Evolutionary conservation across 2,888 invertebrate genomes (phyloP).

Genomic region (Molorchus minor): DNA sequence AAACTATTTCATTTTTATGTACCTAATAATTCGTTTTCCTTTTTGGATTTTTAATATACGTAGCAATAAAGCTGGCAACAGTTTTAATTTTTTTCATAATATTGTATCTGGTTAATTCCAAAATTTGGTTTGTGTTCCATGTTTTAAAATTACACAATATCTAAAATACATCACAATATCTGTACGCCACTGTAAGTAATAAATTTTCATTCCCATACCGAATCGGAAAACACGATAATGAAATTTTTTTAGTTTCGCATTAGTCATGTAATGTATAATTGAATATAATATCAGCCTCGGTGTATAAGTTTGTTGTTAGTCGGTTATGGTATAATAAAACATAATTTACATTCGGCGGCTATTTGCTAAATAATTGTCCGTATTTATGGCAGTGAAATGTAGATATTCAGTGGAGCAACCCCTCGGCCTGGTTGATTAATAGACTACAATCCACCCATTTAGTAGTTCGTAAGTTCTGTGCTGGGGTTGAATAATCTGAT

Average conservation of each 20-base stretch:
- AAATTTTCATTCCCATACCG: too few species aligned
- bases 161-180: too few species aligned
- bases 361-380: slow-evolving; percentile 50
- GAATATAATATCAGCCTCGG: slow-evolving; percentile 34
- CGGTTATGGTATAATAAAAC: slow-evolving; percentile 47
- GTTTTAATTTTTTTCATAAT: too few species aligned
- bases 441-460: slow-evolving; percentile 58
- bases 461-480: slow-evolving; percentile 57
- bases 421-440: slow-evolving; percentile 55
- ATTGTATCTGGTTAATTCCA: too few species aligned
- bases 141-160: too few species aligned
- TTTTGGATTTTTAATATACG: too few species aligned
- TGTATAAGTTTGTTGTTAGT: slow-evolving; percentile 47
- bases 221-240: slow-evolving; percentile 9
- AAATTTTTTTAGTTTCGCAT: not conserved
- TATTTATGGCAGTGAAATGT: slow-evolving; percentile 54
- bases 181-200: too few species aligned
- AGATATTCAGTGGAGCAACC: slow-evolving; percentile 48
- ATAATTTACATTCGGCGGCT: slow-evolving; percentile 50
- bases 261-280: slow-evolving; percentile 30
- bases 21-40: too few species aligned
- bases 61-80: too few species aligned
- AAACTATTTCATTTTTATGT: too few species aligned
- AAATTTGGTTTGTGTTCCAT: too few species aligned
- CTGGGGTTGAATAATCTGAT: slow-evolving; percentile 57